Percentiles rank a stretch among this genome's conserved stretches.
Evolutionary conservation across 37 sponge, comb jelly and placozoan species (phyloP).

Genomic region (Chondrilla cf. caribensis): DNA sequence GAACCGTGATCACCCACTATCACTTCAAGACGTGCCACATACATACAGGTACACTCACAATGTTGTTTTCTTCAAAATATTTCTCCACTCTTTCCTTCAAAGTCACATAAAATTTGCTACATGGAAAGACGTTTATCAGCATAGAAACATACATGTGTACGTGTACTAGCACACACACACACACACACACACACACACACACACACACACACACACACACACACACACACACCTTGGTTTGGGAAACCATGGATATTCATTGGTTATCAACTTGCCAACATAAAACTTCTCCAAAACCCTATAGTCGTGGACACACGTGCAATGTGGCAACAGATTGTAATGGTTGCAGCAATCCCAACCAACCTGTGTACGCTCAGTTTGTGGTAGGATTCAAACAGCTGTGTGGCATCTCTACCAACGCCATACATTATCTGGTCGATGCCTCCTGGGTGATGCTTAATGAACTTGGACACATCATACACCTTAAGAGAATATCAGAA

Average conservation of each 20-base stretch:
- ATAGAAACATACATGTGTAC: too few species aligned
- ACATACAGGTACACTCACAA: conserved; percentile 49
- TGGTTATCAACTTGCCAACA: conserved; percentile 83
- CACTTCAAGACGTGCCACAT: neutral
- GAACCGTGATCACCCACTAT: too few species aligned
- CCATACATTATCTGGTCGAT: conserved; percentile 87
- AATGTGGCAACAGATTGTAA: too few species aligned
- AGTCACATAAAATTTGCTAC: conserved; percentile 72
- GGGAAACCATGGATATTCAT: conserved; percentile 90
- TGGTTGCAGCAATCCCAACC: too few species aligned
- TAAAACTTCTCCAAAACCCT: conserved; percentile 89
- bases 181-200: neutral
- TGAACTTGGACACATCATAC: conserved; percentile 85
- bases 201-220: neutral
- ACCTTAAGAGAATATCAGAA: conserved; percentile 79
- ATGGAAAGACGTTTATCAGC: neutral
- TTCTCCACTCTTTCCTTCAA: conserved; percentile 70
- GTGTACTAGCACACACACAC: neutral
- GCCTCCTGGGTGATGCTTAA: conserved; percentile 91
- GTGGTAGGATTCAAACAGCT: conserved; percentile 94
- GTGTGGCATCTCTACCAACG: conserved; percentile 87
- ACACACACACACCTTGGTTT: conserved; percentile 58
- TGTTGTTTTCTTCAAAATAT: conserved; percentile 87
- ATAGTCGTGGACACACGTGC: neutral
- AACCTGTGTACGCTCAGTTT: conserved; percentile 61